phyloP scores from a whole-genome alignment of 2,797 vertebrate genomes.

The Synanceia verrucosa region DNA sequence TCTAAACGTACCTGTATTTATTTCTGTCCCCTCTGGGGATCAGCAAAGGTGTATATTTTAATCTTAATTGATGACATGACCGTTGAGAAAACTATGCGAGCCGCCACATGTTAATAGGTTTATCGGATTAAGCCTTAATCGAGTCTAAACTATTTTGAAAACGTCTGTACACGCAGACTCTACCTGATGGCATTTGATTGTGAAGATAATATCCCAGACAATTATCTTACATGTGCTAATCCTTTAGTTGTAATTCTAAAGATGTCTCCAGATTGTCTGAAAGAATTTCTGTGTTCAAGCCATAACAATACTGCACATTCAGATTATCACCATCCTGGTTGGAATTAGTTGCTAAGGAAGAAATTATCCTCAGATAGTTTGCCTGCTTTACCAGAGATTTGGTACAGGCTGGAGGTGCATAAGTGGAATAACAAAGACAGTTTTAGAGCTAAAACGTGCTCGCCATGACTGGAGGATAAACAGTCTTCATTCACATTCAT shows the following conservation, averaged over 20 bases:
- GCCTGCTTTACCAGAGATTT: not conserved
- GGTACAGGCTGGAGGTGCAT: not conserved
- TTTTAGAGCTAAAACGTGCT: not conserved
- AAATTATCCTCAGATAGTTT: not conserved
- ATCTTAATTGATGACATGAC: not conserved
- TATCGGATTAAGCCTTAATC: conserved; percentile 20
- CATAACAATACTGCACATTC: conserved; percentile 56
- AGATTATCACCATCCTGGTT: conserved; percentile 10
- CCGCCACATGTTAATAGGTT: conserved; percentile 9
- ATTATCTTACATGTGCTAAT: conserved; percentile 61
- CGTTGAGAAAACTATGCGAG: not conserved
- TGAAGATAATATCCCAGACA: conserved; percentile 63
- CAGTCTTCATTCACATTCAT: not conserved
- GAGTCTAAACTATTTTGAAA: conserved; percentile 17
- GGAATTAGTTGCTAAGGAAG: not conserved
- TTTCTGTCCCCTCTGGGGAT: not conserved
- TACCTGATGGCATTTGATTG: conserved; percentile 50
- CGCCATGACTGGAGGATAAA: not conserved
- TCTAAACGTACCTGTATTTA: not conserved
- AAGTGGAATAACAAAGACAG: not conserved
- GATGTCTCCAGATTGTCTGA: conserved; percentile 69
- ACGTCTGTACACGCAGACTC: conserved; percentile 8
- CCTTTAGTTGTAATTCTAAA: conserved; percentile 55
- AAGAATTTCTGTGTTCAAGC: conserved; percentile 37
- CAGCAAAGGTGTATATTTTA: not conserved